Evolutionary conservation across 2,113 vertebrate genomes (phyloP).

Genomic region (Oceanites oceanicus): DNA sequence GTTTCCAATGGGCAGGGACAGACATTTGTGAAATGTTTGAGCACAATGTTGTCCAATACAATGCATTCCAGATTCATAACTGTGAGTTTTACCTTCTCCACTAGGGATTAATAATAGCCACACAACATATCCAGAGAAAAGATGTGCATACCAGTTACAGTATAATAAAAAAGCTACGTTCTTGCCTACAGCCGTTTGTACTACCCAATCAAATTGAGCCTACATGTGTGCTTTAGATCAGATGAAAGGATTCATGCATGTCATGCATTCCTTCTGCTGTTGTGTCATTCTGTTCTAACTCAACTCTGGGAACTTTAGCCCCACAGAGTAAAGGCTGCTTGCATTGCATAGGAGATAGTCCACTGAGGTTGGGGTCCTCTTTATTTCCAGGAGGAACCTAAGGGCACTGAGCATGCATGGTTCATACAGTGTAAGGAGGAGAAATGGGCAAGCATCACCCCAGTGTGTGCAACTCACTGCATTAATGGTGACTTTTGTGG

Average conservation of each 20-base stretch:
- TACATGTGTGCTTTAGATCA: background rate
- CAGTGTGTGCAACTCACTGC: background rate
- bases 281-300: background rate
- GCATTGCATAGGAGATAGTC: background rate
- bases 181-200: background rate
- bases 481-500: background rate
- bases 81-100: background rate
- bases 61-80: background rate
- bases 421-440: background rate
- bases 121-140: background rate
- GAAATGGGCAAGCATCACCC: background rate
- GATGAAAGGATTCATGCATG: rapidly evolving
- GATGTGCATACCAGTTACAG: background rate
- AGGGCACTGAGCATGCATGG: background rate
- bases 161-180: background rate
- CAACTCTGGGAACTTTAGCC: rapidly evolving
- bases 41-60: background rate
- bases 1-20: background rate
- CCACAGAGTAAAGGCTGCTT: background rate
- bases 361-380: background rate
- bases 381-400: background rate
- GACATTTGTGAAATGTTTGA: background rate
- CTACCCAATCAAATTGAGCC: background rate
- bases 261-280: background rate
- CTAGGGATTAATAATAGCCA: background rate